Evolutionary conservation across 64 coral and sea anemone genomes (phyloP).

Genomic region (Dendronephthya gigantea): DNA sequence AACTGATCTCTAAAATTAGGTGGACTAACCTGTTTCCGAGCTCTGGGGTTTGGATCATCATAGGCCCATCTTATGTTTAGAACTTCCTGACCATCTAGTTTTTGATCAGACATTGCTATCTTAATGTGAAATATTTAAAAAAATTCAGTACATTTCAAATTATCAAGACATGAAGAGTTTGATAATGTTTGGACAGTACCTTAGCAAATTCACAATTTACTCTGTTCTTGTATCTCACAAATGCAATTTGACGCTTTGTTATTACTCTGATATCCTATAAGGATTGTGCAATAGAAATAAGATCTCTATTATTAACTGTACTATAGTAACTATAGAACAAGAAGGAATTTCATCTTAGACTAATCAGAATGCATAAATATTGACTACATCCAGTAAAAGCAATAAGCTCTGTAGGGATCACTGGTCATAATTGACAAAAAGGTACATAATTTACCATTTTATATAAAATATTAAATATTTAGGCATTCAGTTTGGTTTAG

Average conservation of each 20-base stretch:
- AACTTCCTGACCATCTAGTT: conserved; percentile 54
- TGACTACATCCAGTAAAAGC: too few relatives aligned
- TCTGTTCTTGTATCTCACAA: conserved; percentile 88
- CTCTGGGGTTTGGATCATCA: conserved; percentile 77
- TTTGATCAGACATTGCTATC: conserved; percentile 94
- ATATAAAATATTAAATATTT: too few relatives aligned
- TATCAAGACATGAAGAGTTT: background rate
- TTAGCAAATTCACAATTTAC: conserved; percentile 95
- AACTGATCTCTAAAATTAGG: too few relatives aligned
- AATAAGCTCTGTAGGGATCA: too few relatives aligned
- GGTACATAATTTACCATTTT: too few relatives aligned
- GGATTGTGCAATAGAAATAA: too few relatives aligned
- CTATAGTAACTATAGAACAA: too few relatives aligned
- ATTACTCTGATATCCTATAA: conserved; percentile 81
- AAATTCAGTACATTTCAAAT: background rate
- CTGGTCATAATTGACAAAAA: too few relatives aligned
- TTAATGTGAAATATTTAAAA: conserved; percentile 7
- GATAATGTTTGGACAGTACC: conserved; percentile 24
- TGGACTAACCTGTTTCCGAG: conserved; percentile 54
- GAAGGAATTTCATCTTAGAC: too few relatives aligned
- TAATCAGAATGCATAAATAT: too few relatives aligned
- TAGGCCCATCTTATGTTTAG: conserved; percentile 93
- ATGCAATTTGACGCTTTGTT: conserved; percentile 76
- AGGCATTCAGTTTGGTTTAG: too few relatives aligned
- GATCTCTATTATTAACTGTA: too few relatives aligned